Conservation (phyloP, 2,113 vertebrate species). For the Sylvia atricapilla region DNA sequence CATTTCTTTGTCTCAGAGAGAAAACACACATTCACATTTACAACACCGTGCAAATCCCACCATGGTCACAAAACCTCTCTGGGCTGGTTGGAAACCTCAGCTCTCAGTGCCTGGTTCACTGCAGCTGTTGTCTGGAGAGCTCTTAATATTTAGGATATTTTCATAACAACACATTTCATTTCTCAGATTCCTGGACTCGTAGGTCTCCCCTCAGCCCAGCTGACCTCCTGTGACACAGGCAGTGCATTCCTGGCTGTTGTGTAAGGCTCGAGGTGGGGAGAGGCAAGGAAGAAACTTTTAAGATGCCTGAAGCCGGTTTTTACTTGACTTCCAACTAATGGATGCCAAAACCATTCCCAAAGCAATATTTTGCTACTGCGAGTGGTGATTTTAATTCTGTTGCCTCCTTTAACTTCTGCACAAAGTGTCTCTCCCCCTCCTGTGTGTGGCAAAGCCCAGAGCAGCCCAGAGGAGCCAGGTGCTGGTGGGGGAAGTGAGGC, state of each 20-base stretch:
- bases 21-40: neutral
- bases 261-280: conserved; percentile 4
- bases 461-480: neutral
- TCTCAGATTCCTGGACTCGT: neutral
- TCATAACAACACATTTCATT: neutral
- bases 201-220: neutral
- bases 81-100: neutral
- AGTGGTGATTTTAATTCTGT: neutral
- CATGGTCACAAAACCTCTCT: neutral
- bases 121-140: neutral
- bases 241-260: neutral
- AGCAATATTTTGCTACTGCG: neutral
- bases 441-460: neutral
- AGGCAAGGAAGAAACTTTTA: neutral
- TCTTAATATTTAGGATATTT: neutral
- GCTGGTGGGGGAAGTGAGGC: neutral
- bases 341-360: neutral
- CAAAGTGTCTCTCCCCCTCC: neutral
- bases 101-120: neutral
- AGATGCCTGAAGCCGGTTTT: neutral
- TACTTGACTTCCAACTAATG: neutral
- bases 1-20: neutral
- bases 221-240: neutral
- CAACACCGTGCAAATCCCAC: neutral
- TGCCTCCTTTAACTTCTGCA: neutral